Evolutionary conservation across 2,797 vertebrate genomes (phyloP).

Genomic region (Darevskia nairensis): DNA sequence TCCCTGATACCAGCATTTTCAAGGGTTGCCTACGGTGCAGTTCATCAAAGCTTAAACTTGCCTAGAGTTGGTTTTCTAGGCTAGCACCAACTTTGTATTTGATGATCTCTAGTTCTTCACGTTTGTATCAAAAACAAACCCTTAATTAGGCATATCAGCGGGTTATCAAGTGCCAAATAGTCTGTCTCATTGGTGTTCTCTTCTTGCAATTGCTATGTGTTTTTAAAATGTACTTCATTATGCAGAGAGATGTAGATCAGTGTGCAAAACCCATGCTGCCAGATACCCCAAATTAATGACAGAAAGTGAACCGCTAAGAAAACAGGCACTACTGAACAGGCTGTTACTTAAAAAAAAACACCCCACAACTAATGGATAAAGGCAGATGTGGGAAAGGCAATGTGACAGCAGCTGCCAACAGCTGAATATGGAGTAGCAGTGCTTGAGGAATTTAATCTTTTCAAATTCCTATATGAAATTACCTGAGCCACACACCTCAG

Average conservation of each 20-base stretch:
- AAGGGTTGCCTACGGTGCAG: not conserved
- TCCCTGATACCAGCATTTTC: not conserved
- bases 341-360: not conserved
- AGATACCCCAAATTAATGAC: not conserved
- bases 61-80: not conserved
- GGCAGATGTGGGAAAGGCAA: not conserved
- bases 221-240: not conserved
- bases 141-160: not conserved
- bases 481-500: not conserved
- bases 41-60: not conserved
- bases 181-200: not conserved
- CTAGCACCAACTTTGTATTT: not conserved
- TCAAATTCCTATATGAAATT: not conserved
- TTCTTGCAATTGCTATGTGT: not conserved
- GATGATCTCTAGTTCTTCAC: not conserved
- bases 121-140: not conserved
- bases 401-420: not conserved
- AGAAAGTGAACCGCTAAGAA: not conserved
- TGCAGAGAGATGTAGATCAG: not conserved
- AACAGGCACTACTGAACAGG: not conserved
- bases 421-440: not conserved
- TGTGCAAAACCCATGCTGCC: not conserved
- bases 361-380: not conserved
- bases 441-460: not conserved
- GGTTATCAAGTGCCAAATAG: not conserved